Evolutionary conservation across 2,888 invertebrate species (phyloP).

Genomic region (Pollenia labialis): DNA sequence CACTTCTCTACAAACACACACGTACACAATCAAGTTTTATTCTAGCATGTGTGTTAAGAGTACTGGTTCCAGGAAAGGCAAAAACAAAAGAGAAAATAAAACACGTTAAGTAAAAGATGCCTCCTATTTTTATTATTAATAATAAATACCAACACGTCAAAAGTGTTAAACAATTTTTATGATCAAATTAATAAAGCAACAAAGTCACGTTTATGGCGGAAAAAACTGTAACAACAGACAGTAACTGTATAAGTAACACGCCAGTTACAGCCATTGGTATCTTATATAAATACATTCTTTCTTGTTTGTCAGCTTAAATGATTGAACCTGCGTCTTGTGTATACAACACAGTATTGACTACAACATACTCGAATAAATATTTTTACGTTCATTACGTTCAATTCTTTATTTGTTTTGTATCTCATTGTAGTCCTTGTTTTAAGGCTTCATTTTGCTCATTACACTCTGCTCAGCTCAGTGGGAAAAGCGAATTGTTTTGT

Average conservation of each 20-base stretch:
- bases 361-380: not conserved
- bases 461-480: too few relatives aligned
- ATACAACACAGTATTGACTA: not conserved
- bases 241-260: constrained; percentile 7
- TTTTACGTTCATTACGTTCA: not conserved
- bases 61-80: too few relatives aligned
- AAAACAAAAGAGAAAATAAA: not conserved
- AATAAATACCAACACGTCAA: constrained; percentile 76
- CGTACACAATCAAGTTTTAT: not conserved
- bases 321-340: not conserved
- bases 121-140: constrained; percentile 73
- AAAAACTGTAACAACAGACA: constrained; percentile 33
- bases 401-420: too few relatives aligned
- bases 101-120: constrained; percentile 22
- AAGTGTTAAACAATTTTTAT: constrained; percentile 77
- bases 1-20: constrained; percentile 23
- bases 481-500: too few relatives aligned
- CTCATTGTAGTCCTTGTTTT: too few relatives aligned
- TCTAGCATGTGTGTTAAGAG: not conserved
- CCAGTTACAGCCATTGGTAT: too few relatives aligned
- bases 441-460: too few relatives aligned
- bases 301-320: not conserved
- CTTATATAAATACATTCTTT: not conserved
- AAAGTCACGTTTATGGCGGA: constrained; percentile 76
- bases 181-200: constrained; percentile 78